Conservation (phyloP, 2,113 vertebrate genomes). For the Uria aalge region DNA sequence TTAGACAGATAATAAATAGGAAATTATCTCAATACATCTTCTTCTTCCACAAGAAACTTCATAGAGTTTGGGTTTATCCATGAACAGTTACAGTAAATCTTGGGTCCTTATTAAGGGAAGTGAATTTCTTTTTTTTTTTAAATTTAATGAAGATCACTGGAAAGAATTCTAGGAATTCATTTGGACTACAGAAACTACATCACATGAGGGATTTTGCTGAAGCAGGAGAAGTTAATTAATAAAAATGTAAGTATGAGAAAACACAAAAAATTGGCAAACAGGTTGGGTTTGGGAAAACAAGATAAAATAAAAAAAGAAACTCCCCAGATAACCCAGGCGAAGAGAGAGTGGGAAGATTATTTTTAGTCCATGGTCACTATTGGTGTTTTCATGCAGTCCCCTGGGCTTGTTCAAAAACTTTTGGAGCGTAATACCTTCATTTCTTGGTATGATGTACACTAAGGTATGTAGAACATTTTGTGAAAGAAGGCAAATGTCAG, state of each 20-base stretch:
- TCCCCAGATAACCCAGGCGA: accelerated
- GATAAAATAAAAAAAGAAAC: not conserved
- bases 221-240: not conserved
- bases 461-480: not conserved
- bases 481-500: not conserved
- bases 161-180: not conserved
- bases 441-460: accelerated
- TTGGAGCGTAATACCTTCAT: not conserved
- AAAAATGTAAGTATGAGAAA: not conserved
- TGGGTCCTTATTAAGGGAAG: not conserved
- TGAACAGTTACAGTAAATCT: not conserved
- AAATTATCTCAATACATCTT: not conserved
- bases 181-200: not conserved
- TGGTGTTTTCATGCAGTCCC: not conserved
- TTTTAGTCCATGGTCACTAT: not conserved
- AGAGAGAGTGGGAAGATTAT: not conserved
- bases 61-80: not conserved
- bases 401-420: not conserved
- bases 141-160: not conserved
- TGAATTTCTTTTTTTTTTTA: not conserved
- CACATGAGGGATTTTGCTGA: not conserved
- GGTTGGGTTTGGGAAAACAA: not conserved
- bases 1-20: not conserved
- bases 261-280: not conserved
- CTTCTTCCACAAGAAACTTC: not conserved